These are phyloP conservation scores for Myrmecobius fasciatus DNA, from an alignment of 2,113 vertebrate species.

Conservation along the genomic window DNA sequence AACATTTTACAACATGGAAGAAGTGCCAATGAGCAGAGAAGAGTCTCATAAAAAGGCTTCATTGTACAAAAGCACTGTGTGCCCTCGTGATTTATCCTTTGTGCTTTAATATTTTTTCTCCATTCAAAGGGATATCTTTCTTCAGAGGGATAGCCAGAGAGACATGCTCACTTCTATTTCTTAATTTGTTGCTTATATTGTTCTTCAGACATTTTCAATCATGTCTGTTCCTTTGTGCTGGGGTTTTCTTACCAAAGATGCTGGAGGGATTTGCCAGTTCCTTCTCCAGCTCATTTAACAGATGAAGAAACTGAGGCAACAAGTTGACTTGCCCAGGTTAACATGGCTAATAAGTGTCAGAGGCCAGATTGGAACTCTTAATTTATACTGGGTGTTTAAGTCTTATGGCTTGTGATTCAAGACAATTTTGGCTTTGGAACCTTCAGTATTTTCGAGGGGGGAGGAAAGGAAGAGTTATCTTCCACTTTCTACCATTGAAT, in stretches of 20 bases:
- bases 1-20: conserved; percentile 58
- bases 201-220: background rate
- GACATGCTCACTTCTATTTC: background rate
- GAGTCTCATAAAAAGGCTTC: conserved; percentile 30
- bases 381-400: background rate
- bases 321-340: background rate
- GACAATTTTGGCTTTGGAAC: background rate
- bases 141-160: background rate
- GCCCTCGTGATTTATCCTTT: background rate
- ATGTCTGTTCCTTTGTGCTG: background rate
- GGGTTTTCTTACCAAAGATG: background rate
- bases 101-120: conserved; percentile 17
- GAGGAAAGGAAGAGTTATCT: background rate
- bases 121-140: background rate
- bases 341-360: background rate
- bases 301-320: background rate
- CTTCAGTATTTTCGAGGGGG: background rate
- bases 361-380: background rate
- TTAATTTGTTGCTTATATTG: background rate
- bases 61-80: background rate
- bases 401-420: background rate
- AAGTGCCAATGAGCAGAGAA: conserved; percentile 34
- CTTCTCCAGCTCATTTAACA: background rate
- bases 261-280: background rate
- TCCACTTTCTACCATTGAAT: background rate